Evolutionary conservation across 2,797 vertebrate species (phyloP), one percentile per base, ranked within the genome.

Genomic region (Hemibagrus guttatus): DNA sequence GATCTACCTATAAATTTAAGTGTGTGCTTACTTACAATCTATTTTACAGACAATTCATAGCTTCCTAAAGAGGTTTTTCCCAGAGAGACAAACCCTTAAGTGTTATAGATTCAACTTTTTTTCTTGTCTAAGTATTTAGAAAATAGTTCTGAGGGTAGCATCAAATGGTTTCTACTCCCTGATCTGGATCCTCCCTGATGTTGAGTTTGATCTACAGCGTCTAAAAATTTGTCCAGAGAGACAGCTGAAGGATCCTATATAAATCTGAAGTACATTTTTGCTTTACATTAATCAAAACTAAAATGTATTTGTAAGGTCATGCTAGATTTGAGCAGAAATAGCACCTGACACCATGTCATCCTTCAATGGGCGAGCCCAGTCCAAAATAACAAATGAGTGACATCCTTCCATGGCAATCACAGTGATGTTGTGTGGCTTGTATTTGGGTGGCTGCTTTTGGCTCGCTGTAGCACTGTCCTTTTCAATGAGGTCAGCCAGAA

Each of bases 391-490:
- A 86, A 99, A 99, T 0, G 98, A 99, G 85, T 99, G 98, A 91
- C 98, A 99, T 90, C 98, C 98, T 93, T 99, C 98, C 84, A 99
- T 96, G 72, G 98, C 98, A 0, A 99, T 97, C 3, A 99, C 96
- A 0, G 98, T 99, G 91, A 99, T 95, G 92, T 99, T 99, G 84
- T 97, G 95, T 54, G 98, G 97, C 76, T 95, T 95, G 78, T 95
- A 93, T 91, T 96, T 95, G 17, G 98, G 98, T 72, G 91, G 95
- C 23, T 90, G 92, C 13, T 92, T 95, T 86, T 93, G 93, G 75
- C 91, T 94, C 49, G 46, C 89, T 78, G 88, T 82, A 78, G 84
- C 89, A 46, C 94, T 94, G 89, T 98, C 97, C 52, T 95, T 97
- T 39, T 97, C 94, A 16, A 99, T 94, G 63, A 99, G 94, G 90